Base-by-base conservation (phyloP, 2,797 vertebrate genomes). In the Geotria australis region DNA sequence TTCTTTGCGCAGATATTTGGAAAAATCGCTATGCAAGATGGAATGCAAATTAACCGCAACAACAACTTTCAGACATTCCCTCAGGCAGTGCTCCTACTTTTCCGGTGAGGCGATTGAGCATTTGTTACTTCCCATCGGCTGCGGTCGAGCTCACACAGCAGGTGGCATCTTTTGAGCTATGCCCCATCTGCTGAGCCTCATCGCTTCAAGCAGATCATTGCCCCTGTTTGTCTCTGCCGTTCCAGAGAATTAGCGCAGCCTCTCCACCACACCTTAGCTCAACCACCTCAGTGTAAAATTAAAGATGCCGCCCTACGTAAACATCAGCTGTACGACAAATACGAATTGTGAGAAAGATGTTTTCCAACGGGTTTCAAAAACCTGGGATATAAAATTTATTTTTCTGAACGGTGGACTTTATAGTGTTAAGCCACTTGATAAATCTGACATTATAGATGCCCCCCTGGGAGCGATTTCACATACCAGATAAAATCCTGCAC, bases 61-160 rank as follows among this genome's bases (percentile, higher is more conserved):
- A 98, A 98, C 73, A 98, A 98, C 72, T 98, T 98, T 72, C 89
- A 98, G 72, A 94, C 88, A 2, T 98, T 98, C 62, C 81, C 79
- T 2, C 88, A 98, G 70, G 85, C 91, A 0, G 88, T 98, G 51
- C 75, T 98, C 0, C 81, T 98, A 57, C 79, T 98, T 47, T 98
- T 98, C 70, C 85, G 91, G 91, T 94, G 58, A 61, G 48, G 51
- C 47, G 10, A n/a, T 55, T n/a, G 14, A 48, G 13, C 13, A 38
- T 51, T 57, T 38, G 45, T 58, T 13, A 38, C 7, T 49, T 4
- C n/a, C 53, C 15, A 46, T 45, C 46, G 7, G 47, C 46, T 58
- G n/a, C 24, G 47, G 13, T 53, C 10, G 38, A 12, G 14, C 14
- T 12, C 14, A 56, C 53, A 13, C 13, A 9, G 53, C 10, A 56